A percentile compares a stretch with the other conserved stretches of the same genome.
These are phyloP conservation scores for Oreotragus oreotragus DNA, from an alignment of 2,113 vertebrate species.

Conservation along the genomic window DNA sequence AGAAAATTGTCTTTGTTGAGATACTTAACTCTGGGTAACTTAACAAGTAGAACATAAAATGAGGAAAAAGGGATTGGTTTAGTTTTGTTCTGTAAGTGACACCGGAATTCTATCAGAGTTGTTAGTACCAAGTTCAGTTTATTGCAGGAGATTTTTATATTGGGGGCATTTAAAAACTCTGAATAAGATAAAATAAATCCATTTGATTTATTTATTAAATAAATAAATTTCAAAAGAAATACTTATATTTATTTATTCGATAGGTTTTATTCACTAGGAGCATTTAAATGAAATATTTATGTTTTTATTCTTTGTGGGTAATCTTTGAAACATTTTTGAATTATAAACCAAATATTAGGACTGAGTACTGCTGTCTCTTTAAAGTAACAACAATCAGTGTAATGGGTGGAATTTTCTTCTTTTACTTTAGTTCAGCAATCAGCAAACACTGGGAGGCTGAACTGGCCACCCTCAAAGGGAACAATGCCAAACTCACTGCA, in stretches of 20 bases:
- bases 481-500: constrained; percentile 97
- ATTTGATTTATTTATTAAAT: background rate
- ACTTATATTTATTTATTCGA: constrained; percentile 16
- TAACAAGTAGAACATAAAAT: constrained; percentile 2
- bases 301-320: constrained; percentile 25
- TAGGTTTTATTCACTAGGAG: constrained; percentile 6
- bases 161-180: constrained; percentile 29
- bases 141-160: background rate
- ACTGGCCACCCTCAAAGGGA: constrained; percentile 96
- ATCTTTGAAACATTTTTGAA: constrained; percentile 19
- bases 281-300: background rate
- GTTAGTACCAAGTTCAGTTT: background rate
- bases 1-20: constrained; percentile 33
- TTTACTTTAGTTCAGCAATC: constrained; percentile 83
- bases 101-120: constrained; percentile 3
- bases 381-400: background rate
- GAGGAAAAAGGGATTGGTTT: background rate
- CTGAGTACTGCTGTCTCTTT: background rate
- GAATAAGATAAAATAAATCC: background rate
- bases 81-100: background rate
- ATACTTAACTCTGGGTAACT: background rate
- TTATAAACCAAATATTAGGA: background rate
- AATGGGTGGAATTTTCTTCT: constrained; percentile 30
- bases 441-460: constrained; percentile 99
- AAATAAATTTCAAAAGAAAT: background rate